These are phyloP conservation scores for Tryphoninae sp. DNA, from an alignment of 2,888 invertebrate genomes.

Conservation along the genomic window DNA sequence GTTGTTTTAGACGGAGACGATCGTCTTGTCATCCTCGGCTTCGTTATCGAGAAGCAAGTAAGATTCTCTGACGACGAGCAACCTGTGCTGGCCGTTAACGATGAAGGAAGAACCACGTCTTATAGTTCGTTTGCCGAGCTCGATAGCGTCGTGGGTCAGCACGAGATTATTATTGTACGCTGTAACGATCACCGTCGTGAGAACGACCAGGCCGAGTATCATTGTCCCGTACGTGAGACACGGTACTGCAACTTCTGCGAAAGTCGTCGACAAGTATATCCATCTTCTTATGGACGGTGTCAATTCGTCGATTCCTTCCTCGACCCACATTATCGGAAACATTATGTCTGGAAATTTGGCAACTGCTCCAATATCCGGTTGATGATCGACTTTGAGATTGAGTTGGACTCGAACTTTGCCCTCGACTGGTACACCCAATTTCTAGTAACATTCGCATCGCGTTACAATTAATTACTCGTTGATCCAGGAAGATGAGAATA, in stretches of 20 bases:
- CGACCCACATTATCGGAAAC: constrained; percentile 94
- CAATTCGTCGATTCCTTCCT: constrained; percentile 92
- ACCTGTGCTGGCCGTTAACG: constrained; percentile 84
- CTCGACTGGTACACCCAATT: constrained; percentile 92
- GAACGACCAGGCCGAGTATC: constrained; percentile 85
- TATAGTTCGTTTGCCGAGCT: constrained; percentile 88
- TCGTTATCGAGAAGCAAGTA: constrained; percentile 82
- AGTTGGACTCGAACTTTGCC: constrained; percentile 91
- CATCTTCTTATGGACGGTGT: constrained; percentile 90
- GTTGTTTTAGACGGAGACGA: constrained; percentile 60
- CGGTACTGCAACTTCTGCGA: constrained; percentile 88
- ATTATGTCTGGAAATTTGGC: constrained; percentile 90
- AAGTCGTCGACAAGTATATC: constrained; percentile 91
- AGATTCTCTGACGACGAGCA: constrained; percentile 84
- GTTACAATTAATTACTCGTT: background rate
- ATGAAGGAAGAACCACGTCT: constrained; percentile 86
- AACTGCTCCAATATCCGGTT: constrained; percentile 87
- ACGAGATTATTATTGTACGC: constrained; percentile 90
- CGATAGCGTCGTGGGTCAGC: constrained; percentile 88
- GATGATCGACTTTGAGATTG: constrained; percentile 90
- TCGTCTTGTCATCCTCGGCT: constrained; percentile 62
- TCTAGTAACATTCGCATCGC: constrained; percentile 82
- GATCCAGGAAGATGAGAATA: background rate
- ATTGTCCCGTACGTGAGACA: constrained; percentile 88
- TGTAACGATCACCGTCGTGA: constrained; percentile 87